Base-by-base conservation (phyloP, 2,113 vertebrate species). In the Cromileptes altivelis region DNA sequence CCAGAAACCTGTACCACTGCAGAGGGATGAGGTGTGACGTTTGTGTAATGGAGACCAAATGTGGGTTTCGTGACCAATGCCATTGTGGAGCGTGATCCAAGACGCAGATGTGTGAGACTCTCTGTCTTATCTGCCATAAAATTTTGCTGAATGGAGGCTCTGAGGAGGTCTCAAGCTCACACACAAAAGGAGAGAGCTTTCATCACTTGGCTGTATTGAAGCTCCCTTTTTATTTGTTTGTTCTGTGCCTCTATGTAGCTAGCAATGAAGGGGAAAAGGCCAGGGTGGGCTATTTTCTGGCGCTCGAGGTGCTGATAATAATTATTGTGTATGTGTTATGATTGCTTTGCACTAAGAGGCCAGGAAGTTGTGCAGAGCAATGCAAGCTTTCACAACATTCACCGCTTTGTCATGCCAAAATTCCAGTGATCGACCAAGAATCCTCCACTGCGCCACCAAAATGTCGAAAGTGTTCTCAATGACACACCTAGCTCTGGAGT, bases 21-120 rank as follows among this genome's bases (percentile, higher is more conserved):
- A 37, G 53, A 70, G 56, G 70, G 47, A 68, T 40, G 63, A 84
- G 23, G 40, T 56, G 69, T 85, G 85, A 85, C 79, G 72, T 81
- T 78, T 75, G 81, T 73, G 60, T 80, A 70, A 75, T 18, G 68
- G 60, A 62, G 50, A 55, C 64, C 47, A 23, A 75, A 73, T 52
- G 21, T 60, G 3, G 0, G 56, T 62, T 82, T 71, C 72, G 78
- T 81, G 57, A 15, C 33, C 57, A 0, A 14, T 14, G 52, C 67
- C 57, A 12, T 67, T 81, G 77, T 78, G 69, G 7, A 33, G 45
- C 6, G 75, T 12, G 73, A 84, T 57, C 4, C 27, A 37, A 82
- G 67, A 23, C 42, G 0, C 57, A 67, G 72, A 78, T 49, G 49
- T 62, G 62, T 40, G 74, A 84, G 74, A 60, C 6, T 37, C 6